A percentile compares a stretch with the other conserved stretches of the same genome.
Conservation (phyloP, 30 jellyfish, hydroid and myxozoan genomes). For the Clytia hemisphaerica region DNA sequence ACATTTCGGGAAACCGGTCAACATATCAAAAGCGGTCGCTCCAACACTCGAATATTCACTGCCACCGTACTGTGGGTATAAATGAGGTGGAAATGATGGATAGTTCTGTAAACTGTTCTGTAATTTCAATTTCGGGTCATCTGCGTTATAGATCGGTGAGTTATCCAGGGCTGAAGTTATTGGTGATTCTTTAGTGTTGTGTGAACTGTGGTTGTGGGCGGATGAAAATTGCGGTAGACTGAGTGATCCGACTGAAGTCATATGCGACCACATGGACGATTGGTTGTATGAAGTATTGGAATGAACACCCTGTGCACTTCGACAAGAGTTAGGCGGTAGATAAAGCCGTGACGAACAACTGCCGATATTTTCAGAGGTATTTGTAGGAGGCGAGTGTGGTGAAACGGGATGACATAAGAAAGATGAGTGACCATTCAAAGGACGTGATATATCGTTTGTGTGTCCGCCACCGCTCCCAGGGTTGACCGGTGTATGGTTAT, state of each 20-base stretch:
- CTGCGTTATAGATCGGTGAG: slow-evolving; percentile 8
- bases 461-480: slow-evolving; percentile 21
- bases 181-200: background rate
- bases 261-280: slow-evolving; percentile 36
- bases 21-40: slow-evolving; percentile 19
- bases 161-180: slow-evolving; percentile 2
- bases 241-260: slow-evolving; percentile 5
- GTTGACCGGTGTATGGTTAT: no score
- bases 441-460: background rate
- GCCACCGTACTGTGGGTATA: slow-evolving; percentile 12
- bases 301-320: slow-evolving; percentile 1
- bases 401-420: slow-evolving; percentile 24
- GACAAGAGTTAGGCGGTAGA: slow-evolving; percentile 30
- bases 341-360: slow-evolving; percentile 16
- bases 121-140: slow-evolving; percentile 18
- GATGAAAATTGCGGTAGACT: slow-evolving; percentile 30
- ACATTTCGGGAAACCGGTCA: background rate
- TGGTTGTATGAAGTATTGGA: slow-evolving; percentile 10
- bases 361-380: slow-evolving; percentile 1
- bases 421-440: background rate
- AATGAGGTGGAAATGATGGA: slow-evolving; percentile 24
- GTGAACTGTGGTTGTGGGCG: background rate
- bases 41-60: background rate
- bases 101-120: slow-evolving; percentile 7
- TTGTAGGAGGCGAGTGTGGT: slow-evolving; percentile 27